Evolutionary conservation across 2,113 vertebrate species (phyloP).

Genomic region (Mesembrinibis cayennensis): DNA sequence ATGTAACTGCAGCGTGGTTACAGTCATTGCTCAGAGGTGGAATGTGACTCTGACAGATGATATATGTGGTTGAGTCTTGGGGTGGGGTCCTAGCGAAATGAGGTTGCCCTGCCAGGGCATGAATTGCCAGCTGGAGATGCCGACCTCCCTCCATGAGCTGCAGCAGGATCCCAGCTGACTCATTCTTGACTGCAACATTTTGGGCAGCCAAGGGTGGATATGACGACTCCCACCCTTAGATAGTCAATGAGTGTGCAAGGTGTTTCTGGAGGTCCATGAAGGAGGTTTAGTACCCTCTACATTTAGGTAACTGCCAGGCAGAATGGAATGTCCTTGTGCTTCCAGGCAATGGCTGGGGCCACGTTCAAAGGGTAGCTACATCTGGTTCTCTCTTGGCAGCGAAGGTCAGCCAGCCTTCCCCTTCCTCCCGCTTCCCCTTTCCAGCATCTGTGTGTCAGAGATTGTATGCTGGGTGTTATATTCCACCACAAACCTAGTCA

Average conservation of each 20-base stretch:
- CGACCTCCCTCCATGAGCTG: not conserved
- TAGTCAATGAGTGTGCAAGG: not conserved
- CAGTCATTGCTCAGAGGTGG: not conserved
- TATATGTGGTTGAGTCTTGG: not conserved
- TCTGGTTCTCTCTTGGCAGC: not conserved
- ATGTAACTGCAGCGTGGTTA: not conserved
- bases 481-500: not conserved
- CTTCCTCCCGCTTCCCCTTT: not conserved
- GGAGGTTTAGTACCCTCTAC: not conserved
- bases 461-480: not conserved
- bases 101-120: not conserved
- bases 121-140: not conserved
- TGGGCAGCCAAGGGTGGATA: not conserved
- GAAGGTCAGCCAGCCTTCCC: not conserved
- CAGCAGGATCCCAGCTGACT: not conserved
- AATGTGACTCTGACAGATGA: not conserved
- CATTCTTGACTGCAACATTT: not conserved
- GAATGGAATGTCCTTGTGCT: not conserved
- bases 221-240: not conserved
- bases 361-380: not conserved
- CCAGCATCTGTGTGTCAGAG: not conserved
- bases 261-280: not conserved
- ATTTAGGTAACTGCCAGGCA: not conserved
- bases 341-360: not conserved
- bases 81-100: not conserved